These are phyloP conservation scores for Acleris laterana DNA, from an alignment of 2,888 invertebrate genomes.

Conservation along the genomic window DNA sequence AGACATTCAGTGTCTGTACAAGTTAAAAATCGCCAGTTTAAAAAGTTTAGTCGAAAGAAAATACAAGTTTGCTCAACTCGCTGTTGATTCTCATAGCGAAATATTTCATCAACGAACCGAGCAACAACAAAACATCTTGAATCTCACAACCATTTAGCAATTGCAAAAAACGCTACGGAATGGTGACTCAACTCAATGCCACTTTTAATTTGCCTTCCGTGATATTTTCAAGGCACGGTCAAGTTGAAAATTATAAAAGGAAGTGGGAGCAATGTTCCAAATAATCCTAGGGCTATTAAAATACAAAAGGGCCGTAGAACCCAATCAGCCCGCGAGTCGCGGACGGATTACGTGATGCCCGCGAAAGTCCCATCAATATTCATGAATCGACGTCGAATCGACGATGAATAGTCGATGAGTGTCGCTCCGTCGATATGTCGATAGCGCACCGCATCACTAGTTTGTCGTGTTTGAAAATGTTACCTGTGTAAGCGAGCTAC, in stretches of 20 bases:
- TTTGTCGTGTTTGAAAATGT: conserved; percentile 25
- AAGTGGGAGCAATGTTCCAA: background rate
- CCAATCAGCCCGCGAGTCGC: conserved; percentile 60
- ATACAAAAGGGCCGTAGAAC: conserved; percentile 26
- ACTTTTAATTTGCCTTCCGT: no score
- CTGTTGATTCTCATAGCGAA: no score
- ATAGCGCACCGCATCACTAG: conserved; percentile 24
- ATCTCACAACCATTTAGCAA: no score
- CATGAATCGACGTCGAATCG: conserved; percentile 61
- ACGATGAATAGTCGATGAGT: conserved; percentile 73
- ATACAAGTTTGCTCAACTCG: no score
- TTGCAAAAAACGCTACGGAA: no score
- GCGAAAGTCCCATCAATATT: conserved; percentile 75
- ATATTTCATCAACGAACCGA: no score
- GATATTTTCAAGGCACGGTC: no score
- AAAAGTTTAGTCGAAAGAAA: no score
- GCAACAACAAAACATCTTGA: no score
- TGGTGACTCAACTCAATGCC: no score
- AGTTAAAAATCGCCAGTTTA: background rate
- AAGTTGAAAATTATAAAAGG: background rate
- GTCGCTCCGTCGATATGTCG: conserved; percentile 43
- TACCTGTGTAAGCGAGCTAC: background rate
- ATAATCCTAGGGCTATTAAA: conserved; percentile 9
- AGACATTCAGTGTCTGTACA: background rate
- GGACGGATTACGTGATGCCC: conserved; percentile 67